Conservation (phyloP, 2,888 invertebrate genomes). For the Lasiommata megera region DNA sequence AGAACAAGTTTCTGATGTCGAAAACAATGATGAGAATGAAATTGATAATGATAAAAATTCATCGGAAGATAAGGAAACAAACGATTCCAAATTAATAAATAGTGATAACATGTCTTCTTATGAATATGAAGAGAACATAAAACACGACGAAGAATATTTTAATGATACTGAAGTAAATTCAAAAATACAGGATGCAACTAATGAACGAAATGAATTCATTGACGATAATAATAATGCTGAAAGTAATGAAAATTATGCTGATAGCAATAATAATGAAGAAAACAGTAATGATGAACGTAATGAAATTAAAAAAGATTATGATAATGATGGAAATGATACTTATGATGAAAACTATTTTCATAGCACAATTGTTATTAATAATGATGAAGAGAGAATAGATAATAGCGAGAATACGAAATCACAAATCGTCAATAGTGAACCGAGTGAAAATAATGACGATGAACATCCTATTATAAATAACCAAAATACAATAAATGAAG, state of each 20-base stretch:
- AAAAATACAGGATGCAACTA: no score
- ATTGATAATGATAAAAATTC: constrained; percentile 6
- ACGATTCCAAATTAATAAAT: no score
- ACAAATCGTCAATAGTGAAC: not conserved
- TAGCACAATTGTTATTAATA: no score
- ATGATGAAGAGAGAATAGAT: not conserved
- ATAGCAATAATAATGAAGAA: constrained; percentile 19
- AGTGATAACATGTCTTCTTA: no score
- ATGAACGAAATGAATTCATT: no score
- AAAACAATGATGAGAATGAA: constrained; percentile 4
- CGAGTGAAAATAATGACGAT: not conserved
- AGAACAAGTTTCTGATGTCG: not conserved
- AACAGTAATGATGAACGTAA: not conserved
- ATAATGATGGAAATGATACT: not conserved
- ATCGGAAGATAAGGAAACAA: no score
- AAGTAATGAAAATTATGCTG: constrained; percentile 16
- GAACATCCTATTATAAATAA: not conserved
- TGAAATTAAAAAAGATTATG: not conserved
- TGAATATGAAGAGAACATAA: no score
- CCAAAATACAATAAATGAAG: not conserved
- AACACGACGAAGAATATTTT: no score
- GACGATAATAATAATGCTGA: constrained; percentile 9
- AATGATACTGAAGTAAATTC: no score
- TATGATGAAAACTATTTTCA: not conserved
- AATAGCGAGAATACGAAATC: not conserved